Conservation (phyloP, 2,113 vertebrate species). For the Columba janthina region DNA sequence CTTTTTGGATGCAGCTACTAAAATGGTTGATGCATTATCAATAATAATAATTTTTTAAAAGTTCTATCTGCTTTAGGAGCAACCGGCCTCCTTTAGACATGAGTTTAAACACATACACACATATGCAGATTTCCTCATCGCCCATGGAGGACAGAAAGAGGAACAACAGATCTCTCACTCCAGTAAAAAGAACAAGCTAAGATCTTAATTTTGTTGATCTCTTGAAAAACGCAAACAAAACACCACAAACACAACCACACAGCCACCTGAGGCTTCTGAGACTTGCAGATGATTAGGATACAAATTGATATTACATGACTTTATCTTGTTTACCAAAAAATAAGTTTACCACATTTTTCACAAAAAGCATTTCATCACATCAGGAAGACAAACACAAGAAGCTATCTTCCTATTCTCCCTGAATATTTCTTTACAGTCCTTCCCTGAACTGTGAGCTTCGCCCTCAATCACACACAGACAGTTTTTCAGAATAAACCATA, state of each 20-base stretch:
- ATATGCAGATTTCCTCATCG: not conserved
- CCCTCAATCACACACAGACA: not conserved
- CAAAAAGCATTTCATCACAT: not conserved
- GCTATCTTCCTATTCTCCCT: not conserved
- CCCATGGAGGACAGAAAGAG: not conserved
- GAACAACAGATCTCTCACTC: not conserved
- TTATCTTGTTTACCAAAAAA: not conserved
- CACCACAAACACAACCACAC: too few species aligned
- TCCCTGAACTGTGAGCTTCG: not conserved
- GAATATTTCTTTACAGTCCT: not conserved
- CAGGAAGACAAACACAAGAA: not conserved
- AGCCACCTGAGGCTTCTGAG: too few species aligned
- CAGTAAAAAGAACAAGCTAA: not conserved
- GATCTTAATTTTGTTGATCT: not conserved
- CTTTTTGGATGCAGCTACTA: not conserved
- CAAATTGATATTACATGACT: not conserved
- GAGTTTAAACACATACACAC: not conserved
- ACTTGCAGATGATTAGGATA: not conserved
- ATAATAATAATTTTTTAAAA: not conserved
- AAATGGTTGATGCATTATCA: not conserved
- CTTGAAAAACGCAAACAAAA: not conserved
- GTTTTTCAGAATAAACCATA: not conserved
- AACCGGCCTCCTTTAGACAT: not conserved
- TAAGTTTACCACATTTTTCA: not conserved
- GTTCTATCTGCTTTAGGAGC: not conserved